Evolutionary conservation across 2,888 invertebrate species (phyloP), one percentile per base, ranked within the genome.

Genomic region (Clistopyga incitator): DNA sequence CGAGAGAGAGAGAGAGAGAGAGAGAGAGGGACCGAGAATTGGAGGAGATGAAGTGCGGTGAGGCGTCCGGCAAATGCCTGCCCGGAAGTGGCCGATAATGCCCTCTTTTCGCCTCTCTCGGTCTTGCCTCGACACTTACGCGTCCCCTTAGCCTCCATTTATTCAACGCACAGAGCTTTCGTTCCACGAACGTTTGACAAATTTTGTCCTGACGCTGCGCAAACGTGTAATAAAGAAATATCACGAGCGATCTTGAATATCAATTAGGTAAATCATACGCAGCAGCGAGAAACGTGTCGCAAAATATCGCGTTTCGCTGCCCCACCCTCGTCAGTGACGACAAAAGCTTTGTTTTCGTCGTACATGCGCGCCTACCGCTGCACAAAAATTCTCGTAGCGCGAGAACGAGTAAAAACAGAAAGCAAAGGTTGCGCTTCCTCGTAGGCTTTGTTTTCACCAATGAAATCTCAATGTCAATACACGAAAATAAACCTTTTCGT

Each of bases 41-140:
- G 77, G 79, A 87, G 85, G 84, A 56, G 25, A 56, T n/a, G 54
- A 6, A 56, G 25, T 25, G 87, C 86, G 87, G 45, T 47, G 88
- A 34, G 59, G 65, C 74, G 70, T 56, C 38, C 68, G 70, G 70
- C 75, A 50, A 79, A 75, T 38, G 38, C 47, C 72, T 23, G 85
- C 86, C 85, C 87, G 90, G 90, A 90, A 88, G 84, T 83, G 78
- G 84, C 85, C 85, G 88, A 88, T 89, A 91, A 90, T 82, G 84
- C 25, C 18, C 34, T 86, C 68, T 77, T 78, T 74, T 52, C 76
- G 52, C 50, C 67, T 59, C 20, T 71, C 70, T 18, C 38, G 45
- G 25, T 45, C 25, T 67, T 54, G 65, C 34, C 11, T 54, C 59
- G 68, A 50, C 42, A 18, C 18, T 34, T 13, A 15, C 10, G 61